Conservation (phyloP, 1,140 invertebrate genomes). For the Schmidtea mediterranea region DNA sequence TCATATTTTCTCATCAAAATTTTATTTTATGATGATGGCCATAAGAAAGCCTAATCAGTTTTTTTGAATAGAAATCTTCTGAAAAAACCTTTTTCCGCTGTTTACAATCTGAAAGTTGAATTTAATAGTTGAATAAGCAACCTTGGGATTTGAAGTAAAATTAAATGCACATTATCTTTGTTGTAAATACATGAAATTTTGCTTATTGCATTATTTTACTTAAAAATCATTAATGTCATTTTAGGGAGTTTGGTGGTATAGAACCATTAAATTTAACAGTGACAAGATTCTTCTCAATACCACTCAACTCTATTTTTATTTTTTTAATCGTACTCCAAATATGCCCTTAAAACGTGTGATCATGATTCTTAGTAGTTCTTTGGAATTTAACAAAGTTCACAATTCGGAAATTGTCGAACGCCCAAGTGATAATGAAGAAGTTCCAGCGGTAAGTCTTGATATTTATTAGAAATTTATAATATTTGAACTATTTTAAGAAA, state of each 20-base stretch:
- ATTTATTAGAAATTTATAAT: neutral
- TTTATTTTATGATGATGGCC: too few relatives aligned
- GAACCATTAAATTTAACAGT: constrained; percentile 75
- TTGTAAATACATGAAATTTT: too few relatives aligned
- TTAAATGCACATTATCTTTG: too few relatives aligned
- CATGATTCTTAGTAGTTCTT: constrained; percentile 76
- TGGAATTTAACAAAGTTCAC: constrained; percentile 73
- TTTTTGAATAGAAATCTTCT: too few relatives aligned
- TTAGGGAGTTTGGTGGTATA: constrained; percentile 86
- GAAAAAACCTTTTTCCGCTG: too few relatives aligned
- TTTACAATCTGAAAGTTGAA: too few relatives aligned
- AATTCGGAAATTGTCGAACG: constrained; percentile 78
- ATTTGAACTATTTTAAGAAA: neutral
- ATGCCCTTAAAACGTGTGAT: constrained; percentile 50
- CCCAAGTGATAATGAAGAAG: constrained; percentile 71
- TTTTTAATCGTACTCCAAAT: constrained; percentile 70
- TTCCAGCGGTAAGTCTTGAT: constrained; percentile 46
- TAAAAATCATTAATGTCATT: constrained; percentile 8
- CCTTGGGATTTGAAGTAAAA: too few relatives aligned
- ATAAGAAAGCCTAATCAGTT: too few relatives aligned
- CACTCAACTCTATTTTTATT: constrained; percentile 74
- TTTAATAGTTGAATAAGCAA: too few relatives aligned
- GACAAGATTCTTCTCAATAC: constrained; percentile 81
- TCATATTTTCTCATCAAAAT: too few relatives aligned
- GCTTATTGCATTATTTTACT: too few relatives aligned